Percentiles rank a stretch among this genome's conserved stretches.
phyloP scores from a whole-genome alignment of 2,113 vertebrate genomes.

The Eretmochelys imbricata region DNA sequence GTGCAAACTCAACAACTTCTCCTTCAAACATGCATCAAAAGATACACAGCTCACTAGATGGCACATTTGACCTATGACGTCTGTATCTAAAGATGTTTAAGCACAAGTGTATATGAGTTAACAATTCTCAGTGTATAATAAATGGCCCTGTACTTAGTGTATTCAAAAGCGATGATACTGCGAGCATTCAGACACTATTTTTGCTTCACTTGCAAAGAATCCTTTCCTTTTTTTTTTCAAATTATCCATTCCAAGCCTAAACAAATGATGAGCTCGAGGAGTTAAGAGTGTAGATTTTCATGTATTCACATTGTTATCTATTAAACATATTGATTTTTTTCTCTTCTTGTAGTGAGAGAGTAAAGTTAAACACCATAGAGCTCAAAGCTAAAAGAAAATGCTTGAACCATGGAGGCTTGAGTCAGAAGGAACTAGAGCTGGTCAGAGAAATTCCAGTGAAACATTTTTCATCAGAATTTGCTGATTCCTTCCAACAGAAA shows the following conservation, averaged over 20 bases:
- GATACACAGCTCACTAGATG: background rate
- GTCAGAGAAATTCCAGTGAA: background rate
- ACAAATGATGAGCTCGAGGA: background rate
- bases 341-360: background rate
- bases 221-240: background rate
- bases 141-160: background rate
- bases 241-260: background rate
- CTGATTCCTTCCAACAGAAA: background rate
- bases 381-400: background rate
- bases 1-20: background rate
- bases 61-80: background rate
- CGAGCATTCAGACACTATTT: background rate
- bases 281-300: background rate
- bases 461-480: background rate
- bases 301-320: background rate
- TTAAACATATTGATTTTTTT: background rate
- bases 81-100: background rate
- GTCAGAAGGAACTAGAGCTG: background rate
- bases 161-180: background rate
- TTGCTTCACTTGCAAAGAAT: background rate
- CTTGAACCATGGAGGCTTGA: background rate
- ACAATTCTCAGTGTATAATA: background rate
- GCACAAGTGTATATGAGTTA: slow-evolving; percentile 24
- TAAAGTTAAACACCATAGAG: background rate
- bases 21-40: slow-evolving; percentile 16